Percentiles rank a stretch among this genome's conserved stretches.
Evolutionary conservation across 2,797 vertebrate genomes (phyloP).

Genomic region (Eulemur albifrons): DNA sequence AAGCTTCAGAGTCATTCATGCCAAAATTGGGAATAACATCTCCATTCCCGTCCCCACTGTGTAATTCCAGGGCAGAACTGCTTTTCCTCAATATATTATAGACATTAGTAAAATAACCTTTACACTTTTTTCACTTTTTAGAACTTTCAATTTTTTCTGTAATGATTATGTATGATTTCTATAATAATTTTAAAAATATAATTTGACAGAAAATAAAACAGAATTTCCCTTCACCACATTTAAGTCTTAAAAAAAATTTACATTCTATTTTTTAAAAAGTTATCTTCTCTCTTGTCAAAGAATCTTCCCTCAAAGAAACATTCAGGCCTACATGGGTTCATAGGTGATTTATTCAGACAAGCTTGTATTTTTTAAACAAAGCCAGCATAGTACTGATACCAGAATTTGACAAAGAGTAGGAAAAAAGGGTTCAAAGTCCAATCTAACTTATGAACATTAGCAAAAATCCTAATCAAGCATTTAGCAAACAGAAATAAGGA

Average conservation of each 20-base stretch:
- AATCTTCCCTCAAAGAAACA: constrained; percentile 27
- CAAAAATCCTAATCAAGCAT: constrained; percentile 53
- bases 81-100: not conserved
- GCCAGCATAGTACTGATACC: not conserved
- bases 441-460: constrained; percentile 24
- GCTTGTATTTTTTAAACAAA: constrained; percentile 35
- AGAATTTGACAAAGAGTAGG: constrained; percentile 7
- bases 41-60: not conserved
- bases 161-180: not conserved
- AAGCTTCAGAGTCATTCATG: not conserved
- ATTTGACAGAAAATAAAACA: constrained; percentile 8
- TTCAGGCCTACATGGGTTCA: not conserved
- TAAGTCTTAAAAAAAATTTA: not conserved
- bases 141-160: not conserved
- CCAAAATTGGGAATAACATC: not conserved
- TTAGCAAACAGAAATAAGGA: constrained; percentile 34
- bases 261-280: not conserved
- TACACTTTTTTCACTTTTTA: not conserved
- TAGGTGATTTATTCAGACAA: not conserved
- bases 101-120: not conserved
- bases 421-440: not conserved
- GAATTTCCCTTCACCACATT: not conserved
- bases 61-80: not conserved
- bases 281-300: not conserved
- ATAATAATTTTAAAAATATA: not conserved